Conservation (phyloP, 2,113 vertebrate species). For the Speoplatyrhinus poulsoni region DNA sequence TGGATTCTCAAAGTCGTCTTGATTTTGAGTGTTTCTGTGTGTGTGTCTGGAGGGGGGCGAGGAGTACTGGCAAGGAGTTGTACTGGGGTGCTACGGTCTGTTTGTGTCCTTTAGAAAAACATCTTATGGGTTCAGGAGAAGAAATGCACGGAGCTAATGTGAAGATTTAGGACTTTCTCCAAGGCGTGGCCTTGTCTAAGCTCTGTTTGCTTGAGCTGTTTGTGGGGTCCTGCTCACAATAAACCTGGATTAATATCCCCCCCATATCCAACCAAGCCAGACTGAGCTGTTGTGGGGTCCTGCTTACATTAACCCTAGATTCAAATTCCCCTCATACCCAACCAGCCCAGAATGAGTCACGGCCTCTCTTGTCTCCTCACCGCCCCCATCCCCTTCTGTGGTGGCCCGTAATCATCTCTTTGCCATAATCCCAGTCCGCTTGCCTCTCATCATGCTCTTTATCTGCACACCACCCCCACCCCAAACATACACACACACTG, state of each 20-base stretch:
- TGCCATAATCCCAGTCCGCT: conserved; percentile 87
- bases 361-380: conserved; percentile 60
- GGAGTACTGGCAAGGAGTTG: conserved; percentile 74
- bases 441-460: conserved; percentile 88
- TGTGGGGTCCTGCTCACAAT: conserved; percentile 91
- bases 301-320: conserved; percentile 53
- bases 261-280: conserved; percentile 87
- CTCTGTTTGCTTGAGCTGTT: conserved; percentile 90
- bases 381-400: conserved; percentile 71
- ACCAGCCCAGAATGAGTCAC: conserved; percentile 72
- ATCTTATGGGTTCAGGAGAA: conserved; percentile 92
- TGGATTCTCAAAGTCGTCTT: conserved; percentile 85
- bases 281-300: conserved; percentile 78
- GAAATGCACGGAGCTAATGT: conserved; percentile 93
- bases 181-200: conserved; percentile 90
- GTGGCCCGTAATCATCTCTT: conserved; percentile 82
- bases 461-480: conserved; percentile 81
- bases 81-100: conserved; percentile 75
- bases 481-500: conserved; percentile 31
- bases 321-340: conserved; percentile 72
- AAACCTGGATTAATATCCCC: conserved; percentile 99
- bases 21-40: conserved; percentile 77
- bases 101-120: conserved; percentile 97
- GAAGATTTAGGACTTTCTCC: conserved; percentile 96
- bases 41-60: conserved; percentile 45